Percentiles rank a stretch among this genome's conserved stretches.
Evolutionary conservation across 2,888 invertebrate genomes (phyloP).

Genomic region (Cybosia mesomella): DNA sequence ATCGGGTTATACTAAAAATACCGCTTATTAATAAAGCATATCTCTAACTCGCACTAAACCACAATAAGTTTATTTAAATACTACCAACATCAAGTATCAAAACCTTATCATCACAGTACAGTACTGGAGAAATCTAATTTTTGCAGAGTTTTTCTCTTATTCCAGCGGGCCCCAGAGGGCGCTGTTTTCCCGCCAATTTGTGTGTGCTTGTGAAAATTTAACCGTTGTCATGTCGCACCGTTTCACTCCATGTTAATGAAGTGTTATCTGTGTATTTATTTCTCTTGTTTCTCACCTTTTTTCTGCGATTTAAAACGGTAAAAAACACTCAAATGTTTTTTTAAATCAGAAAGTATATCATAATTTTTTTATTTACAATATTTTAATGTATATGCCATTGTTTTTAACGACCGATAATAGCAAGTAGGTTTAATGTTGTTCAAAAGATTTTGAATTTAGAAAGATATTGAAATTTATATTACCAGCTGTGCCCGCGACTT

Average conservation of each 20-base stretch:
- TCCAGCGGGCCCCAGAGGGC: constrained; percentile 66
- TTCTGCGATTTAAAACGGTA: not conserved
- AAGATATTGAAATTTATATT: too few relatives aligned
- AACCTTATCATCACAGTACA: constrained; percentile 42
- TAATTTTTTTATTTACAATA: not conserved
- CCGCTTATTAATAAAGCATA: too few relatives aligned
- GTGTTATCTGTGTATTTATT: constrained; percentile 41
- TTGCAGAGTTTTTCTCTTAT: constrained; percentile 83
- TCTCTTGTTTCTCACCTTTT: constrained; percentile 29
- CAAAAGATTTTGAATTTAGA: not conserved
- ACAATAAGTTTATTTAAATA: not conserved
- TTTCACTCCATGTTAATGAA: constrained; percentile 59
- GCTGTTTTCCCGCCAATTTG: constrained; percentile 81
- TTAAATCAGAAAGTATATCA: not conserved
- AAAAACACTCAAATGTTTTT: not conserved
- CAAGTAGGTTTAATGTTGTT: not conserved
- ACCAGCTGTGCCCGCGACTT: too few relatives aligned
- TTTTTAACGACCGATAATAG: not conserved
- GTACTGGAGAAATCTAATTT: constrained; percentile 82
- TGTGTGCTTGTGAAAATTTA: constrained; percentile 81
- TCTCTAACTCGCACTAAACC: too few relatives aligned
- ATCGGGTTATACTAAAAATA: too few relatives aligned
- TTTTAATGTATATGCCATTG: not conserved
- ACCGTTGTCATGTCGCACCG: constrained; percentile 70
- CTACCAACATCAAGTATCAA: constrained; percentile 66